phyloP scores from a whole-genome alignment of 1,140 invertebrate genomes.

The Drosophila rufa region DNA sequence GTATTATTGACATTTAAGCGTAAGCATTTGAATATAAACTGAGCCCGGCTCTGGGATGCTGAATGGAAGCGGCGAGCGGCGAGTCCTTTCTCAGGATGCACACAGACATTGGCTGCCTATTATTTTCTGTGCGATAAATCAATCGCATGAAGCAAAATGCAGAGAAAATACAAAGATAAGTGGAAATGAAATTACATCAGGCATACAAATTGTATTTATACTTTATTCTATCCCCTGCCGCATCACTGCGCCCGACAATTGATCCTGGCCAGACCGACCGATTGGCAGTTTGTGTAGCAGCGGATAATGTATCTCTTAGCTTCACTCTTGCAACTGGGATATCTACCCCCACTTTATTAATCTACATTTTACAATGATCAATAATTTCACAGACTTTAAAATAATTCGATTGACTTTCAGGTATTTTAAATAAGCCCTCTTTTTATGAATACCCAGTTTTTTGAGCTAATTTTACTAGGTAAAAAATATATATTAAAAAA shows the following conservation, averaged over 20 bases:
- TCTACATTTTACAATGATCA: not conserved
- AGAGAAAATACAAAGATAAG: constrained; percentile 63
- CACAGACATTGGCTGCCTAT: constrained; percentile 71
- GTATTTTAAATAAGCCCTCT: not conserved
- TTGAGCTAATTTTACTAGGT: not conserved
- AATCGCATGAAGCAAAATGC: constrained; percentile 64
- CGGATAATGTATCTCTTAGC: not conserved
- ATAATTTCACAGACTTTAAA: too few relatives aligned
- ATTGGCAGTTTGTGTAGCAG: constrained; percentile 8
- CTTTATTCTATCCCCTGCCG: constrained; percentile 46
- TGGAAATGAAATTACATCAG: constrained; percentile 60
- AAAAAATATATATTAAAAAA: not conserved
- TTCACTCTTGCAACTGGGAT: not conserved
- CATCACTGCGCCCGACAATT: constrained; percentile 44
- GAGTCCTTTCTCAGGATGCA: constrained; percentile 39
- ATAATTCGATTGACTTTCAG: not conserved
- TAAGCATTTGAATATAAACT: constrained; percentile 69
- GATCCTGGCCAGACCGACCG: constrained; percentile 8
- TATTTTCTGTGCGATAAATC: constrained; percentile 73
- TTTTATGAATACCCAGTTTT: not conserved
- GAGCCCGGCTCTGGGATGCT: constrained; percentile 52
- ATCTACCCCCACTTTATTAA: not conserved
- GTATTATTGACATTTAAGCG: constrained; percentile 81
- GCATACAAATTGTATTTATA: constrained; percentile 59
- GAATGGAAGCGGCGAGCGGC: constrained; percentile 11